Percentiles rank a stretch among this genome's conserved stretches.
These are phyloP conservation scores for Lytechinus variegatus DNA, from an alignment of 35 echinoderm and acorn worm genomes.

Conservation along the genomic window DNA sequence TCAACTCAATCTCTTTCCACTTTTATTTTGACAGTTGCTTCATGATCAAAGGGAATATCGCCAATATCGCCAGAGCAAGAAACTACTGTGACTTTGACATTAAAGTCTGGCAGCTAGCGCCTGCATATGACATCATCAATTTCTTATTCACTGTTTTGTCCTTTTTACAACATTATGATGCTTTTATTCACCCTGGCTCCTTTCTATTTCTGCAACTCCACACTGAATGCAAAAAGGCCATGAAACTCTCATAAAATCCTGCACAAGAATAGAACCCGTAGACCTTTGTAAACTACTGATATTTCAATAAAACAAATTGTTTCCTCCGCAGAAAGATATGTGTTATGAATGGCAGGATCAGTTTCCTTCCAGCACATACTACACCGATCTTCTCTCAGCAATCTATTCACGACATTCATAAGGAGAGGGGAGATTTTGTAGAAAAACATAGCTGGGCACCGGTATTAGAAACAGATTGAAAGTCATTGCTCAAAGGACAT, in stretches of 20 bases:
- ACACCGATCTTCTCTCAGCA: not conserved
- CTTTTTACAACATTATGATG: not conserved
- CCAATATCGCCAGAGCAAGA: not conserved
- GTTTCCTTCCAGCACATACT: not conserved
- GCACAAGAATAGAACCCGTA: not conserved
- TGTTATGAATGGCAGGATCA: not conserved
- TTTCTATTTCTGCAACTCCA: not conserved
- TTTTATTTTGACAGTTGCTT: not conserved
- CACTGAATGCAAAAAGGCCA: not conserved
- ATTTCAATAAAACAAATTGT: not conserved
- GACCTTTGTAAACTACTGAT: not conserved
- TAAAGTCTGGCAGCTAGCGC: not conserved
- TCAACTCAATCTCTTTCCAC: not conserved
- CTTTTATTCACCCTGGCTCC: not conserved
- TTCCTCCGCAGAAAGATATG: not conserved
- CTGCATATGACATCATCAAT: not conserved
- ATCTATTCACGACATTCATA: not conserved
- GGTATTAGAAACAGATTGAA: conserved; percentile 37
- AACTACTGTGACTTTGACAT: not conserved
- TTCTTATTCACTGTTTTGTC: not conserved
- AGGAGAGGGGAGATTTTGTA: not conserved
- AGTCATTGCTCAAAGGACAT: conserved; percentile 29
- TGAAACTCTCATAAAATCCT: not conserved
- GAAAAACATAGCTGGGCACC: not conserved
- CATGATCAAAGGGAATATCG: not conserved